phyloP scores from a whole-genome alignment of 2,888 invertebrate genomes.

The Catocala fraxini region DNA sequence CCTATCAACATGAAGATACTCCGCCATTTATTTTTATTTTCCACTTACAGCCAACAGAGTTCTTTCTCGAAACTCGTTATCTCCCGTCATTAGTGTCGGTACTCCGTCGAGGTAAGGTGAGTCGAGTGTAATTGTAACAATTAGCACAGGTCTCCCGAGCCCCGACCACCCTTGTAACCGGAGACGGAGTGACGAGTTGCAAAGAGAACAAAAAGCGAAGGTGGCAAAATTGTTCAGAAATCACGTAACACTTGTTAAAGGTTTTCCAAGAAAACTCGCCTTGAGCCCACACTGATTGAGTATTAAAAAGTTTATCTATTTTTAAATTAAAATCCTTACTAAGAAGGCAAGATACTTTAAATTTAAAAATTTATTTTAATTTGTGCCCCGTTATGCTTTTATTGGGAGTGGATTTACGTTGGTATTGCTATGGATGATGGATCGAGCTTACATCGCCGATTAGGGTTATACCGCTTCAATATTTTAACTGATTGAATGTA shows the following conservation, averaged over 20 bases:
- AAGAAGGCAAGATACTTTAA: no score
- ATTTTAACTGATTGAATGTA: no score
- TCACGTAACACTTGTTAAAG: conserved; percentile 14
- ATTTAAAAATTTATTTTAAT: no score
- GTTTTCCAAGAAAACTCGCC: not conserved
- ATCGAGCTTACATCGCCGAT: no score
- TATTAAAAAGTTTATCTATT: not conserved
- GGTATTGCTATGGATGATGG: no score
- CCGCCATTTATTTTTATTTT: not conserved
- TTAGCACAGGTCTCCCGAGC: conserved; percentile 21
- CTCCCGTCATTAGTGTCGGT: conserved; percentile 9
- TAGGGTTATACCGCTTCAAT: no score
- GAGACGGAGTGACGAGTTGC: conserved; percentile 18
- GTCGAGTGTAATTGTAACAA: conserved; percentile 29
- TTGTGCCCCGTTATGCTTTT: no score
- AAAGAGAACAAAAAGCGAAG: conserved; percentile 1
- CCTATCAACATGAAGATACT: no score
- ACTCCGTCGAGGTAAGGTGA: conserved; percentile 14
- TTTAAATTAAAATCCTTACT: no score
- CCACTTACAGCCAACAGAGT: not conserved
- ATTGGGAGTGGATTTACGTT: no score
- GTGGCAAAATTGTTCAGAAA: conserved; percentile 11
- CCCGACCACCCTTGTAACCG: conserved; percentile 13
- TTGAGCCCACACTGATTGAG: not conserved
- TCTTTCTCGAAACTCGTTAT: conserved; percentile 7